Base-by-base conservation (phyloP, 2,113 vertebrate species). In the Oncorhynchus mykiss region DNA sequence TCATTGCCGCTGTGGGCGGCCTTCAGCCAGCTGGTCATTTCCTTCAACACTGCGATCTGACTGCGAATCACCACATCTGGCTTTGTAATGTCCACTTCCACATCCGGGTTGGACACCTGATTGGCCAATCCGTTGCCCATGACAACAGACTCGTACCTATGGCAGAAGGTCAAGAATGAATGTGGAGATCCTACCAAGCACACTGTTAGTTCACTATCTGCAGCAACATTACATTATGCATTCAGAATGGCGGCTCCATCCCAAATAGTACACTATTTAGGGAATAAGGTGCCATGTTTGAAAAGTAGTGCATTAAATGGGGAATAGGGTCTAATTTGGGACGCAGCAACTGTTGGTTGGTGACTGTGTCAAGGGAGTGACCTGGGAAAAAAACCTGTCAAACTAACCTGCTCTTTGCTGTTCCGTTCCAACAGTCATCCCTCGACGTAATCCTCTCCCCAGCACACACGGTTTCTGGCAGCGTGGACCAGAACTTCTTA, bases 401-500 rank as follows among this genome's bases (percentile, higher is more conserved):
- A 11, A 45, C 39, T 84, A 59, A 97, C 98, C 98, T 97, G 97
- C 97, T 98, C 84, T 96, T 97, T 66, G 94, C 95, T 0, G 94
- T 97, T 25, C 98, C 98, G 0, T 99, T 99, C 98, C 93, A 94
- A 84, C 93, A 94, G 64, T 94, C 92, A 0, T 93, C 94, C 0
- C 94, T 93, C 0, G 94, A 91, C 3, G 94, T 93, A 78, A 95
- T 95, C 86, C 93, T 93, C 84, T 97, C 96, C 11, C 94, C 96
- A 0, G 89, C 93, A 82, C 98, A 99, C 66, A 99, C 93, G 0
- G 90, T 97, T 83, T 94, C 94, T 34, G 97, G 97, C 70, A 99
- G 93, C 4, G 95, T 97, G 7, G 98, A 99, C 98, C 98, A 99
- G 91, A 99, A 99, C 88, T 98, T 99, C 87, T 97, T 99, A 62